phyloP scores from a whole-genome alignment of 2,888 invertebrate genomes.

The Cryptocheilus praepositus region DNA sequence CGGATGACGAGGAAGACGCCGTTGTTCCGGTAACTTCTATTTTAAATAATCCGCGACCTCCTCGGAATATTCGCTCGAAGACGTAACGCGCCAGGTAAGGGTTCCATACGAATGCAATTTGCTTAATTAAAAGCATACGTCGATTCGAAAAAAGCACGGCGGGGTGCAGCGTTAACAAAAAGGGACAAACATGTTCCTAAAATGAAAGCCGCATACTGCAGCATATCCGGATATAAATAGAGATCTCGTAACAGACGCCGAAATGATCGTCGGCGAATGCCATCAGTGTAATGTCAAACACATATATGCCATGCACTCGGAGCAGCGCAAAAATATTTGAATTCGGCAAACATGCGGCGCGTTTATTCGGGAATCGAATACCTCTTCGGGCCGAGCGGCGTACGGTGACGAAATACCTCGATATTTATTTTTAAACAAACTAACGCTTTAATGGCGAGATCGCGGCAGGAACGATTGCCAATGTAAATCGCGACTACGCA shows the following conservation, averaged over 20 bases:
- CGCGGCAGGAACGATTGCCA: constrained; percentile 42
- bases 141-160: too few relatives aligned
- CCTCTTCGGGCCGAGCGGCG: constrained; percentile 28
- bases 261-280: constrained; percentile 12
- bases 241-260: constrained; percentile 46
- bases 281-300: constrained; percentile 28
- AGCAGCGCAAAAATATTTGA: constrained; percentile 48
- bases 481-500: not conserved
- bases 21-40: too few relatives aligned
- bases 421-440: constrained; percentile 70
- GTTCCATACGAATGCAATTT: too few relatives aligned
- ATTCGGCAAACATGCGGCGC: constrained; percentile 55
- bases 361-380: constrained; percentile 48
- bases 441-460: constrained; percentile 68
- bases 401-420: constrained; percentile 41
- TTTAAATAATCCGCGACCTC: too few relatives aligned
- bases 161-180: too few relatives aligned
- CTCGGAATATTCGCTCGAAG: too few relatives aligned
- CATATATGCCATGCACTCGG: constrained; percentile 37
- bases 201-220: too few relatives aligned
- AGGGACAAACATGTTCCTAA: not conserved
- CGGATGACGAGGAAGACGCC: too few relatives aligned
- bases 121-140: too few relatives aligned
- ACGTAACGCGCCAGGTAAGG: too few relatives aligned
- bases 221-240: not conserved